Base-by-base conservation (phyloP, 2,888 invertebrate species). In the Drosophila ezoana region DNA sequence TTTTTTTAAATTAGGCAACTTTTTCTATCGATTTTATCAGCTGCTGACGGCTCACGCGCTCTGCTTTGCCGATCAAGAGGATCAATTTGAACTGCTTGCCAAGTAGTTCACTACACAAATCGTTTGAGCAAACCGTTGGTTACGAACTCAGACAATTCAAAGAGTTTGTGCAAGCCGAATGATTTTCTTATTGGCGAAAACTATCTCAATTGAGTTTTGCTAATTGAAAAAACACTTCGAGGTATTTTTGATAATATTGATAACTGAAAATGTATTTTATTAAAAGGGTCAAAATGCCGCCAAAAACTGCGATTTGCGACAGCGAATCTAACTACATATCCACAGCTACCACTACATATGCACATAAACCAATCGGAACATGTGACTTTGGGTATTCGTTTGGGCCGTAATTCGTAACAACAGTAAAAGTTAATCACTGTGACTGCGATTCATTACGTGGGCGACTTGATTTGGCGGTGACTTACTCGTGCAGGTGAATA, bases 371-470 rank as follows among this genome's bases (percentile, higher is more conserved):
- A 72, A 76, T 76, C 62, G 67, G 59, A 53, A 77, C 69, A 77
- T 72, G 76, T 64, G 76, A 68, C 63, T 68, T 73, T 47, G 14
- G 37, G 67, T n/a, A 41, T 43, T 52, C 49, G 61, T 58, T 58
- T 61, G 57, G 56, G 47, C 37, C 72, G 69, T 60, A 72, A 74
- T 62, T 78, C 71, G 58, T 60, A 43, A 51, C 47, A 47, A 70
- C 49, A 58, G 82, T 69, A 68, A 77, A 84, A 82, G 85, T 84
- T 85, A 81, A 82, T 85, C 76, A 77, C 71, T 79, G 87, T 81
- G 85, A 76, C 82, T 81, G 28, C 8, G 84, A 84, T 84, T 84
- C 87, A 84, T 84, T 87, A 87, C 75, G 85, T 73, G 82, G 68
- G 47, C 72, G 67, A 75, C 82, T 85, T 81, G 83, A 79, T 79